Percentiles rank a stretch among this genome's conserved stretches.
Conservation (phyloP, 2,113 vertebrate genomes). For the Ailuropoda melanoleuca region DNA sequence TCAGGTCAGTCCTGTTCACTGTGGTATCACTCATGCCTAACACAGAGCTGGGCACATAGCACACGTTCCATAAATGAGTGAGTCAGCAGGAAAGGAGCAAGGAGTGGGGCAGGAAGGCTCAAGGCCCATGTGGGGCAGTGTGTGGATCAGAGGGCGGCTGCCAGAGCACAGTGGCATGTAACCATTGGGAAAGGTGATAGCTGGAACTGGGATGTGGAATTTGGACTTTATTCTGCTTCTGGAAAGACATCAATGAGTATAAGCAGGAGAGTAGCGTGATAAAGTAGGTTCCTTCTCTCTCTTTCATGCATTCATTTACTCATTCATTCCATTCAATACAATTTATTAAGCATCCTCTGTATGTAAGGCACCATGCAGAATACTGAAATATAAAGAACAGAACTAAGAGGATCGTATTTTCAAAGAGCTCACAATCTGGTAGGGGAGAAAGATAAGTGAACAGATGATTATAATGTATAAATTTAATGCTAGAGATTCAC, state of each 20-base stretch:
- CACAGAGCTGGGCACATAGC: not conserved
- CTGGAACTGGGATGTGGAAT: not conserved
- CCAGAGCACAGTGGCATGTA: not conserved
- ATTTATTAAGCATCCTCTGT: not conserved
- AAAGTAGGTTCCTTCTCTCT: not conserved
- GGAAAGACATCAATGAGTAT: not conserved
- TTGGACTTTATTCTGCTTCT: not conserved
- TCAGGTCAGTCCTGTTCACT: not conserved
- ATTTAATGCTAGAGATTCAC: not conserved
- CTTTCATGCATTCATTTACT: not conserved
- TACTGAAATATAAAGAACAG: not conserved
- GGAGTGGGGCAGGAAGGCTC: not conserved
- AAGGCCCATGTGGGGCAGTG: not conserved
- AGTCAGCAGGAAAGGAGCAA: not conserved
- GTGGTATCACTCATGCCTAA: not conserved
- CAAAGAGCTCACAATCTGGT: slow-evolving; percentile 23
- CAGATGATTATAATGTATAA: not conserved
- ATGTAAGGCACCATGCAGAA: not conserved
- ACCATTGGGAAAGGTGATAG: not conserved
- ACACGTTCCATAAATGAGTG: not conserved
- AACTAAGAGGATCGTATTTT: not conserved
- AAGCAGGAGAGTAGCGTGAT: not conserved
- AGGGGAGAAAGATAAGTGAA: not conserved
- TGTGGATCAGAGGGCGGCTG: not conserved
- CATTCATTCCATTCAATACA: not conserved